Conservation (phyloP, 2,797 vertebrate genomes). For the Tragelaphus eurycerus region DNA sequence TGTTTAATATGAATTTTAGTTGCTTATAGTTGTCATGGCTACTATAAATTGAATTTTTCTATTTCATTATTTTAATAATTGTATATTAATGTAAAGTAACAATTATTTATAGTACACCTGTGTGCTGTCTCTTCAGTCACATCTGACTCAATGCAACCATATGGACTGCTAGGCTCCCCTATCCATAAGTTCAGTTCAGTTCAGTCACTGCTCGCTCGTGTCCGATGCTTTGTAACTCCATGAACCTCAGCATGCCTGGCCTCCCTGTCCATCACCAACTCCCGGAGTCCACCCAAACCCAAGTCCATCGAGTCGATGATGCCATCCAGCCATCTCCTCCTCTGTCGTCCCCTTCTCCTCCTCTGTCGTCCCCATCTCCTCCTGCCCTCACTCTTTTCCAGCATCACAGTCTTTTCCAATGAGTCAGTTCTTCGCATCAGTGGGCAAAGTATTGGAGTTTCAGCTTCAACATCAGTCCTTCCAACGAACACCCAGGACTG, state of each 20-base stretch:
- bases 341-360: not conserved
- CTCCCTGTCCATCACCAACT: not conserved
- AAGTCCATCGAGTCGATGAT: fast-evolving
- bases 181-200: not conserved
- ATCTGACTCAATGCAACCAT: not conserved
- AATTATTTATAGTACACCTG: not conserved
- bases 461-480: not conserved
- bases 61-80: not conserved
- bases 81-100: not conserved
- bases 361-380: not conserved
- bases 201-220: fast-evolving
- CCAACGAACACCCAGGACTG: not conserved
- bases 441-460: not conserved
- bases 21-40: not conserved
- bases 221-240: too few species aligned
- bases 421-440: fast-evolving
- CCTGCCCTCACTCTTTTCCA: not conserved
- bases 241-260: not conserved
- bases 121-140: not conserved
- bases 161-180: not conserved
- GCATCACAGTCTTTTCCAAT: not conserved
- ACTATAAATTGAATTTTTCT: not conserved
- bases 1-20: not conserved
- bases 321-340: not conserved
- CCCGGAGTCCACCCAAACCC: fast-evolving